These are phyloP conservation scores for Enteromius trimaculatus DNA, from an alignment of 2,797 vertebrate genomes.

Conservation along the genomic window DNA sequence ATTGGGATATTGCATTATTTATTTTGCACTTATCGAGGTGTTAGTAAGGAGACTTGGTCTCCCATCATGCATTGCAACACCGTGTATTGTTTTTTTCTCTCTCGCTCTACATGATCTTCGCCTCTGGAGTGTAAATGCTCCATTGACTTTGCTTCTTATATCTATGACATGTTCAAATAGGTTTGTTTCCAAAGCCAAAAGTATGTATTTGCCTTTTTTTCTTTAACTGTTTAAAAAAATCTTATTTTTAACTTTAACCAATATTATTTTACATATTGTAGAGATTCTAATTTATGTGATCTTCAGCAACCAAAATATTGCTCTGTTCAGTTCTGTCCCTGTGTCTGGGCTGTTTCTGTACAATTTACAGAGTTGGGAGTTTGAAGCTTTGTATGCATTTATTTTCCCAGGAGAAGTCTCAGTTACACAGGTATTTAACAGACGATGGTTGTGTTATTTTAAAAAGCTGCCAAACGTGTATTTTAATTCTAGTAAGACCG, in stretches of 20 bases:
- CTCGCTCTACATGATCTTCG: constrained; percentile 15
- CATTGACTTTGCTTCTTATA: constrained; percentile 49
- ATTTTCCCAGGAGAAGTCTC: neutral
- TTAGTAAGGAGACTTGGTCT: constrained; percentile 46
- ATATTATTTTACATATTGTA: constrained; percentile 60
- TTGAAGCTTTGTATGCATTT: constrained; percentile 13
- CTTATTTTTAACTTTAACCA: constrained; percentile 58
- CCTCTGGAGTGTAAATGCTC: constrained; percentile 43
- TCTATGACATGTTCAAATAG: constrained; percentile 47
- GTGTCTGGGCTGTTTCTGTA: constrained; percentile 47
- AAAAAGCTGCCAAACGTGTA: neutral
- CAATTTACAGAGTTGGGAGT: neutral
- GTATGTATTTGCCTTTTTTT: constrained; percentile 52
- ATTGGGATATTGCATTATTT: constrained; percentile 57
- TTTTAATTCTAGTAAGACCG: neutral
- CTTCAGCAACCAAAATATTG: constrained; percentile 58
- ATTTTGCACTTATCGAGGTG: constrained; percentile 57
- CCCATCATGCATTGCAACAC: constrained; percentile 43
- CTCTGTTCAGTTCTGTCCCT: constrained; percentile 73
- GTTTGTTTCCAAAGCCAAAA: constrained; percentile 57
- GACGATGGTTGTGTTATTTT: neutral
- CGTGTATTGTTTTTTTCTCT: constrained; percentile 4
- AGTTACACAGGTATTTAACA: constrained; percentile 19
- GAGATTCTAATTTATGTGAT: constrained; percentile 61
- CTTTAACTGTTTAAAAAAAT: constrained; percentile 56